Evolutionary conservation across 2,113 vertebrate species (phyloP).

Genomic region (Oryzias celebensis): DNA sequence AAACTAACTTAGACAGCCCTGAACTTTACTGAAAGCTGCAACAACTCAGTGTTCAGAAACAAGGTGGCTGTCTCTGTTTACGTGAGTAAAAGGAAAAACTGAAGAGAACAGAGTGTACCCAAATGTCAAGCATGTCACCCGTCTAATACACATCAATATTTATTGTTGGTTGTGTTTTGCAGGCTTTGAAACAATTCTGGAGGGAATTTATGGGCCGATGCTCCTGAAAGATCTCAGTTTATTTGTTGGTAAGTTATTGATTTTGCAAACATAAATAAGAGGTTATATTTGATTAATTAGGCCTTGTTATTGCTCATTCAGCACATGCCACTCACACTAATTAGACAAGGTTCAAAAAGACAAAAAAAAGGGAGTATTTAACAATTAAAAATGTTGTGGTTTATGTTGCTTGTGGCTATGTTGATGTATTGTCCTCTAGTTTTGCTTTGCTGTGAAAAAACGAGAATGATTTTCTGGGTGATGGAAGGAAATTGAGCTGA

Average conservation of each 20-base stretch:
- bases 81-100: background rate
- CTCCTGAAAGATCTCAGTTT: slow-evolving; percentile 97
- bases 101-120: background rate
- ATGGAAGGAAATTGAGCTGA: too few species aligned
- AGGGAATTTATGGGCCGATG: slow-evolving; percentile 97
- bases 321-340: too few species aligned
- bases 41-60: too few species aligned
- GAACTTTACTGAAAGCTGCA: background rate
- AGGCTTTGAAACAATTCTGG: slow-evolving; percentile 99
- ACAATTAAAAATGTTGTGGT: too few species aligned
- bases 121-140: background rate
- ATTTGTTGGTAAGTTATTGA: slow-evolving; percentile 89
- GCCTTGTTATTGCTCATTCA: too few species aligned
- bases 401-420: too few species aligned
- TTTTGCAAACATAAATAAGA: background rate
- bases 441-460: too few species aligned
- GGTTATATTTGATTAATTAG: too few species aligned
- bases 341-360: too few species aligned
- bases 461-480: too few species aligned
- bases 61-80: background rate
- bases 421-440: too few species aligned
- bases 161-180: slow-evolving; percentile 56
- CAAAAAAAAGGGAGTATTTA: too few species aligned
- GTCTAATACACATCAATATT: background rate
- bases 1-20: background rate